Evolutionary conservation across 2,113 vertebrate species (phyloP).

Genomic region (Gadus chalcogrammus): DNA sequence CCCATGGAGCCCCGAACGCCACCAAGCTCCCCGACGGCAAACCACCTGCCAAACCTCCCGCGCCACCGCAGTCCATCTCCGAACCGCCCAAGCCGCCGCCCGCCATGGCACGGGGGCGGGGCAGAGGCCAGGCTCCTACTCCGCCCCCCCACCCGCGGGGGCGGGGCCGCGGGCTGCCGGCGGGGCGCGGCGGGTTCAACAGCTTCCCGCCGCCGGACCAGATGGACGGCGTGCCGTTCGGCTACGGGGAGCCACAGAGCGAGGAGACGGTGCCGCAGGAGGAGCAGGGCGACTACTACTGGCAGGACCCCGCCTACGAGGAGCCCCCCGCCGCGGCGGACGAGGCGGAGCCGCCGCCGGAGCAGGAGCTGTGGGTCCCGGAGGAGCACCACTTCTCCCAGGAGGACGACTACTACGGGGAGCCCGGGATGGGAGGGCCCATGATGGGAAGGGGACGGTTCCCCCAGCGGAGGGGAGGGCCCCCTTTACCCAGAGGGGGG

Average conservation of each 20-base stretch:
- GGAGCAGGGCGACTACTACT: conserved; percentile 59
- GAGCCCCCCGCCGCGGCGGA: conserved; percentile 59
- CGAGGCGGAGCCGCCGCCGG: conserved; percentile 40
- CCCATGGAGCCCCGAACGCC: conserved; percentile 64
- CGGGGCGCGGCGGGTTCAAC: conserved; percentile 42
- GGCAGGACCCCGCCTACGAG: conserved; percentile 65
- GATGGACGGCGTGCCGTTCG: conserved; percentile 47
- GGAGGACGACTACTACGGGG: conserved; percentile 72
- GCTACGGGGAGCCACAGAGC: conserved; percentile 63
- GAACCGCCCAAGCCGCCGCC: conserved; percentile 55
- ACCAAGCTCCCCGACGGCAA: conserved; percentile 53
- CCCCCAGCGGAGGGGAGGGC: conserved; percentile 23
- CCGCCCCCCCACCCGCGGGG: conserved; percentile 42
- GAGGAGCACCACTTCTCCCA: conserved; percentile 71
- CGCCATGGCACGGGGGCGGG: conserved; percentile 47
- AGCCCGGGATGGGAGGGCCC: conserved; percentile 52
- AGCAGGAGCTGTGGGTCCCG: conserved; percentile 73
- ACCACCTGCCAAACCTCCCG: conserved; percentile 70
- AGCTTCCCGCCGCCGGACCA: conserved; percentile 33
- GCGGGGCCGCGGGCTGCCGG: conserved; percentile 56
- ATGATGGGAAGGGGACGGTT: conserved; percentile 64
- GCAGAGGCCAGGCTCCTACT: conserved; percentile 52
- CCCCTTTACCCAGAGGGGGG: conserved; percentile 13
- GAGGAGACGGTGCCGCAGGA: conserved; percentile 45
- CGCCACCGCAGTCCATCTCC: conserved; percentile 65